Conservation (phyloP, 2,113 vertebrate species). For the Charadrius vociferus region DNA sequence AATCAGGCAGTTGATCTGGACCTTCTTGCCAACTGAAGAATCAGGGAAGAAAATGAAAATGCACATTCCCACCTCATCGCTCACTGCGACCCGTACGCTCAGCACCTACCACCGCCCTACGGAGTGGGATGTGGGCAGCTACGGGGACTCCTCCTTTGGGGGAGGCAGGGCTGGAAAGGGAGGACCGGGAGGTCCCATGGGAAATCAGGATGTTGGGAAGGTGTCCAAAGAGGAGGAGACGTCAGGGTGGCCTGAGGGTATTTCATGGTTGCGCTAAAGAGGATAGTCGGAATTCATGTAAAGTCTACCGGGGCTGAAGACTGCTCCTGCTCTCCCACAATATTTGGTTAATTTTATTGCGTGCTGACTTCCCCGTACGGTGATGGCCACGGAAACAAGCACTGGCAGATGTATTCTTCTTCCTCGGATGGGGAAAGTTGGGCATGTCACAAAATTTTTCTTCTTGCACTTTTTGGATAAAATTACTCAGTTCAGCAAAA, state of each 20-base stretch:
- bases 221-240: not conserved
- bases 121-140: not conserved
- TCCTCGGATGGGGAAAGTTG: too few species aligned
- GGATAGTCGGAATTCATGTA: not conserved
- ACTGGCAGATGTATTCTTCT: not conserved
- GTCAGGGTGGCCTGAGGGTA: not conserved
- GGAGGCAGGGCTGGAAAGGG: not conserved
- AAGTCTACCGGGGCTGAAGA: not conserved
- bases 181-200: not conserved
- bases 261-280: not conserved
- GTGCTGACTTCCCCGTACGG: fast-evolving
- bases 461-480: not conserved
- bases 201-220: not conserved
- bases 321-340: not conserved
- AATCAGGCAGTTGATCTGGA: not conserved
- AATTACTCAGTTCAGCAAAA: not conserved
- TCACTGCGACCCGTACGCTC: fast-evolving
- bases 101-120: fast-evolving
- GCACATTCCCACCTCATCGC: not conserved
- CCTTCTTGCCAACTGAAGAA: not conserved
- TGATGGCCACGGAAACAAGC: not conserved
- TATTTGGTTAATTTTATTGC: not conserved
- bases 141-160: not conserved
- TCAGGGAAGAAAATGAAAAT: not conserved
- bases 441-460: not conserved